A percentile compares a stretch with the other conserved stretches of the same genome.
phyloP scores from a whole-genome alignment of 2,888 invertebrate genomes.

The Petrolisthes manimaculis region DNA sequence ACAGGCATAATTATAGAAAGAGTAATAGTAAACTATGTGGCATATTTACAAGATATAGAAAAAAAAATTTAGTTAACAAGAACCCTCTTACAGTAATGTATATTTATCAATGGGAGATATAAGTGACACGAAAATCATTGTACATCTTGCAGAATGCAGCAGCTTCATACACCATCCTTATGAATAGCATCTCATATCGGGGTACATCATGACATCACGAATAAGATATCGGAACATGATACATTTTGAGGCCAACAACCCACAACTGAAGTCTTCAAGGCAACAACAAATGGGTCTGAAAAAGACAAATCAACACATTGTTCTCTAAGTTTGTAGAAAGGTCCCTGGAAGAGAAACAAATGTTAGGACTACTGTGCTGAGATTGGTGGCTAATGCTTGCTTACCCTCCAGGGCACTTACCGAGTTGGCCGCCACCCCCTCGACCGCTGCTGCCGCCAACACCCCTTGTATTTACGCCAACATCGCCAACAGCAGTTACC shows the following conservation, averaged over 20 bases:
- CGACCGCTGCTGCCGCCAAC: constrained; percentile 8
- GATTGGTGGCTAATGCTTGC: constrained; percentile 39
- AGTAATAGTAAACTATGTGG: constrained; percentile 52
- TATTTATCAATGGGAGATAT: constrained; percentile 38
- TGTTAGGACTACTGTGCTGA: constrained; percentile 41
- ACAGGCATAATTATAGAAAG: constrained; percentile 54
- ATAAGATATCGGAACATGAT: constrained; percentile 63
- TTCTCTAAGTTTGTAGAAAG: constrained; percentile 58
- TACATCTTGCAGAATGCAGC: constrained; percentile 61
- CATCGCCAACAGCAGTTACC: constrained; percentile 8
- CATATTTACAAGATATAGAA: constrained; percentile 54
- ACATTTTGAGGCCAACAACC: constrained; percentile 63
- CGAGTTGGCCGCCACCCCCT: constrained; percentile 35
- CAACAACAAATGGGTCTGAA: constrained; percentile 66
- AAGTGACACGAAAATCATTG: constrained; percentile 58
- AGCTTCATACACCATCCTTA: constrained; percentile 60
- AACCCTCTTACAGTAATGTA: constrained; percentile 31
- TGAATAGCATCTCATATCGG: constrained; percentile 61
- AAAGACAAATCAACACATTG: constrained; percentile 65
- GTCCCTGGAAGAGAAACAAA: constrained; percentile 55
- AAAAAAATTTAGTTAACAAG: constrained; percentile 47
- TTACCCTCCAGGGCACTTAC: constrained; percentile 54
- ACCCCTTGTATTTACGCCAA: not conserved
- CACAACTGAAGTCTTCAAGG: constrained; percentile 64
- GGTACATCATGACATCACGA: constrained; percentile 62